Evolutionary conservation across 2,888 invertebrate genomes (phyloP).

Genomic region (Lordiphosa andalusiaca): DNA sequence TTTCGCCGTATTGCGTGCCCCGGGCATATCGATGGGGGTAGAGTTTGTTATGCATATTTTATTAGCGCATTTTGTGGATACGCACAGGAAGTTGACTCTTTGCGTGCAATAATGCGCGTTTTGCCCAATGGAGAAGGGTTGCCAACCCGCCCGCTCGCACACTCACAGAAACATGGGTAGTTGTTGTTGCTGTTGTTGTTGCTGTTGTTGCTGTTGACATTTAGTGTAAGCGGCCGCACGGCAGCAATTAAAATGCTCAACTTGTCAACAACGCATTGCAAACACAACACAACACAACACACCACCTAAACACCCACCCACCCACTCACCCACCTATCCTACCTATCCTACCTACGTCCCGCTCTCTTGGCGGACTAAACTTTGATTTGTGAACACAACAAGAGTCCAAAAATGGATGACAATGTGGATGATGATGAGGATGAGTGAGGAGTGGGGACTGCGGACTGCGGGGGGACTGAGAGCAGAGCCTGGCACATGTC

Average conservation of each 20-base stretch:
- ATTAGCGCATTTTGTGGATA: constrained; percentile 71
- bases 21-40: neutral
- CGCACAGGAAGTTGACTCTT: constrained; percentile 71
- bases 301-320: no score
- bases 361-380: constrained; percentile 8
- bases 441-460: neutral
- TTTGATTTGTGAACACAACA: constrained; percentile 71
- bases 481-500: constrained; percentile 13
- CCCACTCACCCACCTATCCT: constrained; percentile 31
- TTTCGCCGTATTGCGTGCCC: constrained; percentile 28
- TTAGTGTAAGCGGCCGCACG: constrained; percentile 61
- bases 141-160: constrained; percentile 4
- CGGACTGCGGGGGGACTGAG: no score
- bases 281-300: constrained; percentile 36
- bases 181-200: constrained; percentile 26
- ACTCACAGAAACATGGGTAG: neutral
- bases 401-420: constrained; percentile 48
- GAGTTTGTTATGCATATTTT: constrained; percentile 73
- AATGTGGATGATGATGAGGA: constrained; percentile 20
- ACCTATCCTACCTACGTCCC: neutral
- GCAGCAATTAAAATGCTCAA: constrained; percentile 69
- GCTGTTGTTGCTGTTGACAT: constrained; percentile 42
- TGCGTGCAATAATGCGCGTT: constrained; percentile 52
- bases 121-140: constrained; percentile 14
- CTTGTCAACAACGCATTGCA: constrained; percentile 66